phyloP scores from a whole-genome alignment of 2,113 vertebrate genomes.

The Monopterus albus region DNA sequence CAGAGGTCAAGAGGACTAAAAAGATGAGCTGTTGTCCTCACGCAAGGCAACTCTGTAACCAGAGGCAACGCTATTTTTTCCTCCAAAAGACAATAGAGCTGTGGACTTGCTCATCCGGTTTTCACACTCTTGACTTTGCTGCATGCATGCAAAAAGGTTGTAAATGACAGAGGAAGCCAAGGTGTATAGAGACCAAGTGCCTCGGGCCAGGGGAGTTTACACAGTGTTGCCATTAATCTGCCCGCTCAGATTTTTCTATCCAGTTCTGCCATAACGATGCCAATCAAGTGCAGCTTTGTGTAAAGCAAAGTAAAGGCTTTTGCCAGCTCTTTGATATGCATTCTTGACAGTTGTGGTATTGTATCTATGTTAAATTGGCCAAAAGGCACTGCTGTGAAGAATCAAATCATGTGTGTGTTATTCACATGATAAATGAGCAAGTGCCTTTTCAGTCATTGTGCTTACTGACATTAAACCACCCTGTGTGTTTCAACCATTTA shows the following conservation, averaged over 20 bases:
- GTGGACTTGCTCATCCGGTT: conserved; percentile 76
- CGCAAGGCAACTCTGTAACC: conserved; percentile 71
- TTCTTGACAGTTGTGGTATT: conserved; percentile 41
- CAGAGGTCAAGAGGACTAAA: conserved; percentile 50
- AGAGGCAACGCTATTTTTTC: conserved; percentile 50
- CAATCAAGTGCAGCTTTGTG: conserved; percentile 63
- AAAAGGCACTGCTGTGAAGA: conserved; percentile 10
- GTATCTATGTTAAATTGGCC: neutral
- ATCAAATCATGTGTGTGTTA: conserved; percentile 8
- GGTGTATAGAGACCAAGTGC: conserved; percentile 76
- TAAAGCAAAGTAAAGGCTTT: conserved; percentile 35
- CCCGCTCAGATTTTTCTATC: conserved; percentile 69
- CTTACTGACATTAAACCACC: neutral
- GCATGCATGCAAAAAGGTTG: conserved; percentile 77
- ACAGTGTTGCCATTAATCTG: conserved; percentile 79
- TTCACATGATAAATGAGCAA: conserved; percentile 13
- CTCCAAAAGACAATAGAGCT: conserved; percentile 28
- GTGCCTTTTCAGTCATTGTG: neutral
- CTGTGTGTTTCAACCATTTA: neutral
- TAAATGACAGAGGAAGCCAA: conserved; percentile 81
- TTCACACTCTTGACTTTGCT: conserved; percentile 52
- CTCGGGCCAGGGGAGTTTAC: conserved; percentile 82
- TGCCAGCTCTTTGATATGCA: conserved; percentile 36
- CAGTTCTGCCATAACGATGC: conserved; percentile 58
- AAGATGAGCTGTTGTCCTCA: conserved; percentile 77